Evolutionary conservation across 2,888 invertebrate species (phyloP), one percentile per base, ranked within the genome.

Genomic region (Steinernema hermaphroditum): DNA sequence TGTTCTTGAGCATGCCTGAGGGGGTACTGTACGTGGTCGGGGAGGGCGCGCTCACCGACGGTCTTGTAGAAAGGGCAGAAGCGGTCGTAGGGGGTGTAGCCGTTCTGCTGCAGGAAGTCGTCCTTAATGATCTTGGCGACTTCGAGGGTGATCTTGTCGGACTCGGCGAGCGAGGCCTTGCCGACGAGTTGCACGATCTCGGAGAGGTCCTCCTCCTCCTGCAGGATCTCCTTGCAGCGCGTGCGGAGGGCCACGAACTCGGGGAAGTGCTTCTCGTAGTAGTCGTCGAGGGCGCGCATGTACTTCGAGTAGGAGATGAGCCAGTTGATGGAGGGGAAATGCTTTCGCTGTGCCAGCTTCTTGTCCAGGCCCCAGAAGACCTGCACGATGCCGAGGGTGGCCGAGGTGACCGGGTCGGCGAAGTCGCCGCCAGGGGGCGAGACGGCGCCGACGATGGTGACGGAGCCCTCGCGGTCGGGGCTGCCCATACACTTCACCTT

Each of bases 41-140:
- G 43, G 72, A 49, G 37, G 37, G 37, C 6, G 6, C 98, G 88
- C 96, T 98, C 98, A 83, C 95, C 96, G 75, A 94, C 94, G n/a
- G 96, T 96, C 90, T 98, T 98, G 91, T 97, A 98, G 91, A 98
- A 98, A 86, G 98, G 98, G 87, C 98, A 98, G 91, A 95, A 97
- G 78, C 96, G 91, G 70, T 89, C 89, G 80, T 89, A 89, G n/a
- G 88, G 84, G 70, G 89, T 87, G 86, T 85, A 93, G 89, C 96
- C 95, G 91, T 98, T 98, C 89, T 98, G 98, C 89, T 99, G 98
- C 87, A 99, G 89, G 91, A 96, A 99, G 90, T 99, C 98, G 88
- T 98, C 97, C 78, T 82, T 82, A 77, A 98, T 90, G 82, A 99
- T 90, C 89, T 96, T 80, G 72, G 82, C 82, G n/a, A 98, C 94